Conservation (phyloP, 2,113 vertebrate species). For the Neolamprologus caudopunctatus region DNA sequence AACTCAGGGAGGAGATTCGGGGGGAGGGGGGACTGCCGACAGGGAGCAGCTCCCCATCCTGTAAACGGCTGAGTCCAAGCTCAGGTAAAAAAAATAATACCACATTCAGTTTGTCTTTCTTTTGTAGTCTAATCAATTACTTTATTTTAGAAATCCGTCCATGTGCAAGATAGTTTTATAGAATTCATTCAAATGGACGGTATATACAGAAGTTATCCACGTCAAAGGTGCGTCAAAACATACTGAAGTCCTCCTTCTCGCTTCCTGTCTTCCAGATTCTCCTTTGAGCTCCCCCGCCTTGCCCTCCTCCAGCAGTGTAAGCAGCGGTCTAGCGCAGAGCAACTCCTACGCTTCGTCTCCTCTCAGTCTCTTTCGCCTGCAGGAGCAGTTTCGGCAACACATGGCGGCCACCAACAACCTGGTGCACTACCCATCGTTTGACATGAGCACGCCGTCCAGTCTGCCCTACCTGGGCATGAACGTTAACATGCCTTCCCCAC, state of each 20-base stretch:
- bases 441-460: constrained; percentile 84
- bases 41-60: constrained; percentile 73
- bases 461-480: constrained; percentile 94
- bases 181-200: neutral
- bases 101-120: neutral
- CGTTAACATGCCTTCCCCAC: constrained; percentile 85
- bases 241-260: neutral
- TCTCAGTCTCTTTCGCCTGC: constrained; percentile 95
- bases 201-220: neutral
- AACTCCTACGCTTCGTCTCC: constrained; percentile 97
- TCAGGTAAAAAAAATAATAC: constrained; percentile 72
- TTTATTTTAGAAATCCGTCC: neutral
- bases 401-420: constrained; percentile 98
- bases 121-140: neutral
- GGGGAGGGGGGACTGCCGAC: constrained; percentile 67
- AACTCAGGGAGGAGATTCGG: constrained; percentile 70
- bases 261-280: constrained; percentile 75
- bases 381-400: constrained; percentile 99
- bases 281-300: constrained; percentile 72
- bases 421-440: constrained; percentile 95
- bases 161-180: neutral
- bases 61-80: constrained; percentile 86
- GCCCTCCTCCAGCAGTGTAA: constrained; percentile 72
- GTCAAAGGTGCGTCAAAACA: neutral
- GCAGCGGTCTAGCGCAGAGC: constrained; percentile 75